Base-by-base conservation (phyloP, 2,888 invertebrate genomes). In the Ophion costatus region DNA sequence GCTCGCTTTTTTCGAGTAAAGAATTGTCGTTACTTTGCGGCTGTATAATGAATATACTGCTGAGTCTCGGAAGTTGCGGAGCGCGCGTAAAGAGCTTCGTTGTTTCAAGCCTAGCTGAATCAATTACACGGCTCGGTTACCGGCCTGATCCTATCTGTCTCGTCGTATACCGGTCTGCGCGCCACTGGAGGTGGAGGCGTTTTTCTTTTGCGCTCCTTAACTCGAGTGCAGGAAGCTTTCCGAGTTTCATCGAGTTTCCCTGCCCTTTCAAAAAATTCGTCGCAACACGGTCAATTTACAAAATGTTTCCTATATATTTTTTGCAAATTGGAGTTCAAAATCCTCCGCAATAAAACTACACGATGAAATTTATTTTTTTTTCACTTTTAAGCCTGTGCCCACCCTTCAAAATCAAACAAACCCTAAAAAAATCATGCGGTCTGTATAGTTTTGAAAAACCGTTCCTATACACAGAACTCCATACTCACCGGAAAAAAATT, bases 61-160 rank as follows among this genome's bases (percentile, higher is more conserved):
- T 38, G 51, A 56, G 76, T 56, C 76, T 76, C 69, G 80, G 80
- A 59, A 87, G 84, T 86, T 82, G 66, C 83, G 83, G 20, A 59
- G 0, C 59, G 82, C 84, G 79, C 84, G 83, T 51, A 67, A 67
- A 66, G 90, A 89, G 90, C 88, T 89, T 91, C 92, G 92, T 92
- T 92, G 92, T 92, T 92, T 92, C 89, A 70, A 89, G 89, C 89
- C 84, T 22, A 87, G 77, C 89, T 90, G 92, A 92, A 92, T 92
- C 92, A 92, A 92, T 92, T 92, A 92, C 92, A 92, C 90, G 92
- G 88, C 90, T 92, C 89, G 90, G 89, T 91, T 90, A 85, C 88
- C 88, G 89, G 88, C 89, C 89, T 33, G 92, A 92, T 92, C 89
- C 89, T 91, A 92, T 92, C 91, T 91, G 87, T 88, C 90, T 89